Conservation (phyloP, 2,113 vertebrate genomes). For the Platysternon megacephalum region DNA sequence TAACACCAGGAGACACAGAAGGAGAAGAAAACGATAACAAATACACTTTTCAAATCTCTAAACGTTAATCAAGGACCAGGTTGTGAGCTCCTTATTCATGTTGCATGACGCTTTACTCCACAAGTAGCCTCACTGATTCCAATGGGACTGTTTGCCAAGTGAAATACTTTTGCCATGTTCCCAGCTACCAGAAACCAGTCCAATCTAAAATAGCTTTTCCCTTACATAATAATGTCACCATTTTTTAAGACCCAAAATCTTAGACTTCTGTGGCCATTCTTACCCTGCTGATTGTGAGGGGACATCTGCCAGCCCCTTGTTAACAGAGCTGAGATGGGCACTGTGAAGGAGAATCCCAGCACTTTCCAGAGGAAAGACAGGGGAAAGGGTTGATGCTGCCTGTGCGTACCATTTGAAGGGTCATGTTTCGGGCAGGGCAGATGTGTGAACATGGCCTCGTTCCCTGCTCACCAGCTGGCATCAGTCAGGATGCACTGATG, state of each 20-base stretch:
- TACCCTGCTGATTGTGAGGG: background rate
- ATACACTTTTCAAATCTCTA: conserved; percentile 50
- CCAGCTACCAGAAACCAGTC: conserved; percentile 29
- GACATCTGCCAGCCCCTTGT: background rate
- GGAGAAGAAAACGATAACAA: conserved; percentile 51
- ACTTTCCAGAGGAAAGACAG: background rate
- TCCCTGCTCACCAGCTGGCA: background rate
- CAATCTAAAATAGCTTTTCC: conserved; percentile 53
- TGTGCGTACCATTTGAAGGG: accelerated
- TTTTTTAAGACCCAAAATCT: conserved; percentile 47
- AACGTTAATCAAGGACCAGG: conserved; percentile 42
- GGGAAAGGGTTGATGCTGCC: background rate
- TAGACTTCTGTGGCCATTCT: conserved; percentile 44
- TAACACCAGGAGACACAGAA: conserved; percentile 39
- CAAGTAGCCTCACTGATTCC: conserved; percentile 45
- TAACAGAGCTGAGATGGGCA: background rate
- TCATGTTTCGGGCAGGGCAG: background rate
- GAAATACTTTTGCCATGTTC: conserved; percentile 52
- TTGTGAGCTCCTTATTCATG: conserved; percentile 56
- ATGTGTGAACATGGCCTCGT: background rate
- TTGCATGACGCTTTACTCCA: conserved; percentile 16
- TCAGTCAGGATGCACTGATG: background rate
- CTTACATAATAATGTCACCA: background rate
- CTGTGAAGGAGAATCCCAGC: background rate
- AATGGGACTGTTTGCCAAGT: conserved; percentile 59